Evolutionary conservation across 2,113 vertebrate genomes (phyloP).

Genomic region (Myrmophylax atrothorax): DNA sequence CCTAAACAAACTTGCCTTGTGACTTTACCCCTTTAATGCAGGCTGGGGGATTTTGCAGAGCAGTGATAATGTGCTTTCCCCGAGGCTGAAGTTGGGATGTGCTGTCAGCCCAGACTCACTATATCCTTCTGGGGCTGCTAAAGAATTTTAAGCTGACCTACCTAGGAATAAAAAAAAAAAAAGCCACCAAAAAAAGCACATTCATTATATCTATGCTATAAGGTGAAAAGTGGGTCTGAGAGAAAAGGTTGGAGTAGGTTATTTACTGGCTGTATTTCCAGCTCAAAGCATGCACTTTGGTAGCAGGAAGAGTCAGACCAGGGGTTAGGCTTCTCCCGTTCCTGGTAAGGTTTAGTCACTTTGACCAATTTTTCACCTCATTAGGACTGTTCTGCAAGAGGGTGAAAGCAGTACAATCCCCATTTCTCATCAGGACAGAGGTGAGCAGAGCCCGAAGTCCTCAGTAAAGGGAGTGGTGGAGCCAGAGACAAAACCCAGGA

Average conservation of each 20-base stretch:
- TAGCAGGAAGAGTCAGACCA: not conserved
- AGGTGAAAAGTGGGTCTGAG: not conserved
- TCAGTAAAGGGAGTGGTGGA: not conserved
- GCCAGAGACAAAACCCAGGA: not conserved
- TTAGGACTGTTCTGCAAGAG: not conserved
- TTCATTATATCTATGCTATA: not conserved
- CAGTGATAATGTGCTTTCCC: fast-evolving
- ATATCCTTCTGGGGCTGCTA: not conserved
- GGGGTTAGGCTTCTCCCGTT: not conserved
- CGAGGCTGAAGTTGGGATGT: not conserved
- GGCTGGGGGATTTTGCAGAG: not conserved
- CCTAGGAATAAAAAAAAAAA: not conserved
- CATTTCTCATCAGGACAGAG: not conserved
- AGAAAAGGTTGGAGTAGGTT: not conserved
- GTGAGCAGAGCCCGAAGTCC: not conserved
- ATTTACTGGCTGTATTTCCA: not conserved
- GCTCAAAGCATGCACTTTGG: not conserved
- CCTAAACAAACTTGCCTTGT: not conserved
- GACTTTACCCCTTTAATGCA: not conserved
- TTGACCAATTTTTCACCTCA: not conserved
- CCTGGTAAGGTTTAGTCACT: not conserved
- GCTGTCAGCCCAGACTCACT: not conserved
- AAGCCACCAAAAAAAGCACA: fast-evolving
- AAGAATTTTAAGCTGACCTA: not conserved
- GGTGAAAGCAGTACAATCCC: not conserved